phyloP scores from a whole-genome alignment of 2,113 vertebrate species.

The Brachirus orientalis region DNA sequence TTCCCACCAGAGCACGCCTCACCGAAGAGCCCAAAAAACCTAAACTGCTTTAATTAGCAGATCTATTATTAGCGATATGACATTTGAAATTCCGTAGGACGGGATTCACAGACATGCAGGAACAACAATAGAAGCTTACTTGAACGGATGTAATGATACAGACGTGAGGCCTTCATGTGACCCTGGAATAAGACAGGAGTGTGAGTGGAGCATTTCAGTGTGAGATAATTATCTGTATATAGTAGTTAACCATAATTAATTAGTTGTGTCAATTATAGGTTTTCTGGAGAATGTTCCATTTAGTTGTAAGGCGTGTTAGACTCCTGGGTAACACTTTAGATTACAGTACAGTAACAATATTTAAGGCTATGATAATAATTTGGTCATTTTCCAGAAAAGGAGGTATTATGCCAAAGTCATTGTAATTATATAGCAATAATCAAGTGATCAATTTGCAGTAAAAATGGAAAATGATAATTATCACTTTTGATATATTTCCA shows the following conservation, averaged over 20 bases:
- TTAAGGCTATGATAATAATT: too few relatives aligned
- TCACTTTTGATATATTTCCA: too few relatives aligned
- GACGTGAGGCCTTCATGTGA: neutral
- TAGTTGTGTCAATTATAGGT: neutral
- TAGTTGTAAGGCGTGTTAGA: neutral
- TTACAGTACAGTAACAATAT: too few relatives aligned
- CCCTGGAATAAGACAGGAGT: conserved; percentile 5
- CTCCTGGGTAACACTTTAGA: too few relatives aligned
- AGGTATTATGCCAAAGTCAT: too few relatives aligned
- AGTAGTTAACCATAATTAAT: neutral
- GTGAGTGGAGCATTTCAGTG: neutral
- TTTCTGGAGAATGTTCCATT: neutral
- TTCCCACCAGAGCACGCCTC: conserved; percentile 58
- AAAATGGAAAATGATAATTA: too few relatives aligned
- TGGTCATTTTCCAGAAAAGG: too few relatives aligned
- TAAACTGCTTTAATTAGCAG: conserved; percentile 70
- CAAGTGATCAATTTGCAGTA: too few relatives aligned
- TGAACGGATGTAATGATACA: conserved; percentile 5
- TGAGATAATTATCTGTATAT: neutral
- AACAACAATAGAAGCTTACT: conserved; percentile 34
- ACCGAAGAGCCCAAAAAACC: conserved; percentile 52
- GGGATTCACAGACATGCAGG: conserved; percentile 41
- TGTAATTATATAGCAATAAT: too few relatives aligned
- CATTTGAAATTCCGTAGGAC: conserved; percentile 42
- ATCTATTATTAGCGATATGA: conserved; percentile 58